Percentiles rank a stretch among this genome's conserved stretches.
Conservation (phyloP, 2,797 vertebrate genomes). For the Enoplosus armatus region DNA sequence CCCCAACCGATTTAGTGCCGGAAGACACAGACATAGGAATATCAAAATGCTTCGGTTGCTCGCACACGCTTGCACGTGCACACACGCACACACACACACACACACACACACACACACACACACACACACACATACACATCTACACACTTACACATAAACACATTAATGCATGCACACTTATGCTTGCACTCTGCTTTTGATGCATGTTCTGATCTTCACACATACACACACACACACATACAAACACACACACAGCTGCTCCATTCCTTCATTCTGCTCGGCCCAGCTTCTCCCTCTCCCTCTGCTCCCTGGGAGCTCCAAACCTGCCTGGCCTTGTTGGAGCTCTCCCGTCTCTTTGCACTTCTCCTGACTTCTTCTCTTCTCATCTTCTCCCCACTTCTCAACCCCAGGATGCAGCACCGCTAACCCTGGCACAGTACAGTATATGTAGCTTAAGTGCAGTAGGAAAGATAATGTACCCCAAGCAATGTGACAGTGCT, state of each 20-base stretch:
- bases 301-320: constrained; percentile 45
- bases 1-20: constrained; percentile 72
- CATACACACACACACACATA: background rate
- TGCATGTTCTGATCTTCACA: constrained; percentile 36
- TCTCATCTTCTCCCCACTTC: constrained; percentile 38
- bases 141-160: constrained; percentile 26
- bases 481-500: constrained; percentile 37
- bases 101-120: constrained; percentile 8
- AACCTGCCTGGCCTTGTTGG: constrained; percentile 58
- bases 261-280: constrained; percentile 35
- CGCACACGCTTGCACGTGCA: constrained; percentile 19
- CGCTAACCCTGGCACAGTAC: constrained; percentile 28
- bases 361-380: constrained; percentile 35
- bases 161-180: constrained; percentile 26
- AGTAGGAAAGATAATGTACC: constrained; percentile 36
- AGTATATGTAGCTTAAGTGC: constrained; percentile 31
- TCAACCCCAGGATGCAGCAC: constrained; percentile 26
- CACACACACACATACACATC: constrained; percentile 27
- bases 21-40: constrained; percentile 77
- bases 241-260: constrained; percentile 12
- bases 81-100: background rate
- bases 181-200: constrained; percentile 42
- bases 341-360: constrained; percentile 39
- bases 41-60: constrained; percentile 70
- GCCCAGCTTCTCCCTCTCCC: constrained; percentile 39